Evolutionary conservation across 2,113 vertebrate genomes (phyloP).

Genomic region (Oryctolagus cuniculus): DNA sequence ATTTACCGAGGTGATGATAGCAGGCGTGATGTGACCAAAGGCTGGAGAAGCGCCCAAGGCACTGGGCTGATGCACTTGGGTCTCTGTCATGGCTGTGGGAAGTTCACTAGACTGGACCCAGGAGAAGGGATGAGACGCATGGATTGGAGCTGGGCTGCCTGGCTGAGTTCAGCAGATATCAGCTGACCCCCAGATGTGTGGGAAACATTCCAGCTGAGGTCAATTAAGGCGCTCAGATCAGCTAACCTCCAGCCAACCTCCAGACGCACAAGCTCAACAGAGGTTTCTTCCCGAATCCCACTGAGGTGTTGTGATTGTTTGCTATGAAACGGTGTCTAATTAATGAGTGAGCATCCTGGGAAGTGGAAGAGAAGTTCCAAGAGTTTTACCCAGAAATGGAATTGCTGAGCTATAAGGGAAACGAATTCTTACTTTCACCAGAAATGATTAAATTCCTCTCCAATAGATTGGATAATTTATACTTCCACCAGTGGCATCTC

Average conservation of each 20-base stretch:
- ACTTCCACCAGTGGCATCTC: not conserved
- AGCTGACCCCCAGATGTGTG: not conserved
- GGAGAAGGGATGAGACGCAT: not conserved
- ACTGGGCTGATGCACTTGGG: not conserved
- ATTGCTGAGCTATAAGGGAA: not conserved
- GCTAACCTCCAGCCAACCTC: not conserved
- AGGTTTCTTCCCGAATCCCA: not conserved
- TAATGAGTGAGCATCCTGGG: not conserved
- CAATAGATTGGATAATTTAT: not conserved
- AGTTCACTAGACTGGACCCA: not conserved
- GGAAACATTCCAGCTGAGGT: not conserved
- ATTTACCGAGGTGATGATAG: not conserved
- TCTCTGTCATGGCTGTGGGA: not conserved
- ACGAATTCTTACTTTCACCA: not conserved
- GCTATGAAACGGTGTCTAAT: not conserved
- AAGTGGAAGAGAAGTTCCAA: not conserved
- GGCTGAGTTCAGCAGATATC: not conserved
- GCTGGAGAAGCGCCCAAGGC: not conserved
- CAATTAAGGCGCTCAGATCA: not conserved
- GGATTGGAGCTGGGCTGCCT: not conserved
- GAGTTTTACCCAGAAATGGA: not conserved
- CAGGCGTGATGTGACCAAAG: not conserved
- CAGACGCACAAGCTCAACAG: not conserved
- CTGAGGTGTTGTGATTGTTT: not conserved
- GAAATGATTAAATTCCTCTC: not conserved